These are phyloP conservation scores for Gallinago paraguaiae DNA, from an alignment of 2,113 vertebrate species.

Conservation along the genomic window DNA sequence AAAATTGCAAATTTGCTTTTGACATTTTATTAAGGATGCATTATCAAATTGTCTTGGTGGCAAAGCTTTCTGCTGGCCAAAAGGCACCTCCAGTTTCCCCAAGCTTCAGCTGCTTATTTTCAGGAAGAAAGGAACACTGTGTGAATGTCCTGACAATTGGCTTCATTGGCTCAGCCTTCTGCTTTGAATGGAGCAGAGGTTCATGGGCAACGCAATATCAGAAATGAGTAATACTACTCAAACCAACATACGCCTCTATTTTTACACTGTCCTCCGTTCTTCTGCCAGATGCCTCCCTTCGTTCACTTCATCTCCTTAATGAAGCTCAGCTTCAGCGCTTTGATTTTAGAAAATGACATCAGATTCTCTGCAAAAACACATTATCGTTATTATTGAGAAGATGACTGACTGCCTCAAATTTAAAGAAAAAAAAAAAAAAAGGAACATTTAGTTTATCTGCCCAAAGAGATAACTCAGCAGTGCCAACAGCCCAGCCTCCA, in stretches of 20 bases:
- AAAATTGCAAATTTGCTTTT: background rate
- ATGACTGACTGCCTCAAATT: background rate
- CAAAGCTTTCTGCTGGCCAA: background rate
- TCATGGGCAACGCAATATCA: conserved; percentile 11
- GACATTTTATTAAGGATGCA: background rate
- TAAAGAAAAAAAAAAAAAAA: background rate
- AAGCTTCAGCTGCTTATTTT: background rate
- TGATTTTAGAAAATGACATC: conserved; percentile 33
- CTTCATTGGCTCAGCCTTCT: background rate
- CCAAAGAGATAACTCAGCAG: background rate
- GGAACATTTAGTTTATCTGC: background rate
- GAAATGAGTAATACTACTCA: conserved; percentile 44
- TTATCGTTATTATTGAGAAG: background rate
- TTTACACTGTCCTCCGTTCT: conserved; percentile 29
- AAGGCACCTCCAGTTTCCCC: background rate
- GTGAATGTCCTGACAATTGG: background rate
- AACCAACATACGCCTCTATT: conserved; percentile 21
- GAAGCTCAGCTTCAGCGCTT: background rate
- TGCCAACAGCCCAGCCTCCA: background rate
- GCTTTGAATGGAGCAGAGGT: background rate
- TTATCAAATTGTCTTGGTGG: background rate
- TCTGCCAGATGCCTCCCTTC: conserved; percentile 49
- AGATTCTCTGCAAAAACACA: conserved; percentile 3
- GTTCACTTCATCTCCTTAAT: conserved; percentile 37
- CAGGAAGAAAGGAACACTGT: conserved; percentile 14